Evolutionary conservation across 1,140 invertebrate genomes (phyloP), one percentile per base, ranked within the genome.

Genomic region (Steinernema feltiae): DNA sequence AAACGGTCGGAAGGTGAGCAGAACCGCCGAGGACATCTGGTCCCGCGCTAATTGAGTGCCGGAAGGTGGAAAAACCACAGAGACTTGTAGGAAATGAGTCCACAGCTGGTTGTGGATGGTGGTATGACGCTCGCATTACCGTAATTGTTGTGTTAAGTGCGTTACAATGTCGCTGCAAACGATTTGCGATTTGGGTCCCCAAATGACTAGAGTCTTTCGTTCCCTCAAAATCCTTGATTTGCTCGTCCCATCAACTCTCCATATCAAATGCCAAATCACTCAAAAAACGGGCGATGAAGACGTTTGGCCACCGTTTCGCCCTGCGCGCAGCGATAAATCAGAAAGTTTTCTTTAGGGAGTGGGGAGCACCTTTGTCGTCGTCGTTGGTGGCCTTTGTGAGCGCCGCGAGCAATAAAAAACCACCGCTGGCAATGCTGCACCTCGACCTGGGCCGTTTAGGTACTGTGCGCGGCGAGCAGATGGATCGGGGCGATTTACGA

Each of bases 1-100:
- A n/a, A 63, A 63, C 53, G 53, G 53, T 63, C 53, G 53, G 41
- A 63, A 63, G 53, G 53, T 63, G 24, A 63, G 53, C 53, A 63
- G 53, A 63, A 21, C 53, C 24, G 53, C 3, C 15, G 7, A 15
- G 53, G 53, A 63, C 53, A 63, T 63, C 7, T 63, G 53, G 53
- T 27, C 53, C 7, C 53, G 53, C 53, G 53, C 12, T 63, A 63
- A 63, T 63, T 63, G 53, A 63, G 53, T 63, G 53, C 53, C 53
- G 53, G 53, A 63, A 63, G 53, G 53, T 27, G 53, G 53, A 63
- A 63, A 63, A 63, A 63, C 53, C 53, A 63, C 53, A 63, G 53
- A 63, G 53, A 17, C 53, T 7, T 63, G 53, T 63, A n/a, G 53
- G 53, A 41, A 41, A 63, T 27, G 53, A 7, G 53, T 12, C 53